Conservation (phyloP, 2,113 vertebrate genomes). For the Conger conger region DNA sequence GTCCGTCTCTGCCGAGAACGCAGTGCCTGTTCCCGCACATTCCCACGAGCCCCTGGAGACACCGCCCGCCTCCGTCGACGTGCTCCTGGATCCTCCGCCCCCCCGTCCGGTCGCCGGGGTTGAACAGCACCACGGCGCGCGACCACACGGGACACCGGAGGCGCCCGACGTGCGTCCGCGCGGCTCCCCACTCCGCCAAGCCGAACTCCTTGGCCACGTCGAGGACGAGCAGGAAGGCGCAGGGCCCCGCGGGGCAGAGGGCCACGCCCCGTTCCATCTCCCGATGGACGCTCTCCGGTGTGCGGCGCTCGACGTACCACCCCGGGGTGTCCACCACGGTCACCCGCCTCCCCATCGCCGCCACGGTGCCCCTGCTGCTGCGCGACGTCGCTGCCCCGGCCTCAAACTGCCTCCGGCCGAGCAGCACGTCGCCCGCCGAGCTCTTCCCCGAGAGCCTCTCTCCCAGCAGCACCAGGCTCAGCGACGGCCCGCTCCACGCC, state of each 20-base stretch:
- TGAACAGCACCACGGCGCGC: conserved; percentile 45
- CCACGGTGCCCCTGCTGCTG: conserved; percentile 26
- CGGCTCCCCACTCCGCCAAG: conserved; percentile 26
- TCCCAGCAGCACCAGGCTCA: conserved; percentile 44
- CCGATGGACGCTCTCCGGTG: conserved; percentile 22
- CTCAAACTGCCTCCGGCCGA: conserved; percentile 33
- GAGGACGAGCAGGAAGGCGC: conserved; percentile 48
- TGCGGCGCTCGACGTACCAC: conserved; percentile 26
- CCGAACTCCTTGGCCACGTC: conserved; percentile 18
- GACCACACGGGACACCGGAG: conserved; percentile 39
- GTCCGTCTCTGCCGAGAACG: conserved; percentile 5
- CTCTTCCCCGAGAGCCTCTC: conserved; percentile 49
- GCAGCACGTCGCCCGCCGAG: conserved; percentile 43
- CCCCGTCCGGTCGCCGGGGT: conserved; percentile 36
- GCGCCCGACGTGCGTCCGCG: conserved; percentile 40
- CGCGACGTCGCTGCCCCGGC: not conserved
- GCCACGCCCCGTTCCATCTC: conserved; percentile 35
- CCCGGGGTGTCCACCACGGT: conserved; percentile 51
- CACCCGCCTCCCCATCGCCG: conserved; percentile 31
- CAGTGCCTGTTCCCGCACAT: conserved; percentile 48
- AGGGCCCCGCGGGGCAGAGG: conserved; percentile 35
- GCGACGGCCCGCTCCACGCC: not conserved
- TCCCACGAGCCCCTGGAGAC: conserved; percentile 43
- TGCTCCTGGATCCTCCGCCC: conserved; percentile 26
- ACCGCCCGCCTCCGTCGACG: conserved; percentile 18